phyloP scores from a whole-genome alignment of 1,140 invertebrate species.

The Panagrolaimus sp. region DNA sequence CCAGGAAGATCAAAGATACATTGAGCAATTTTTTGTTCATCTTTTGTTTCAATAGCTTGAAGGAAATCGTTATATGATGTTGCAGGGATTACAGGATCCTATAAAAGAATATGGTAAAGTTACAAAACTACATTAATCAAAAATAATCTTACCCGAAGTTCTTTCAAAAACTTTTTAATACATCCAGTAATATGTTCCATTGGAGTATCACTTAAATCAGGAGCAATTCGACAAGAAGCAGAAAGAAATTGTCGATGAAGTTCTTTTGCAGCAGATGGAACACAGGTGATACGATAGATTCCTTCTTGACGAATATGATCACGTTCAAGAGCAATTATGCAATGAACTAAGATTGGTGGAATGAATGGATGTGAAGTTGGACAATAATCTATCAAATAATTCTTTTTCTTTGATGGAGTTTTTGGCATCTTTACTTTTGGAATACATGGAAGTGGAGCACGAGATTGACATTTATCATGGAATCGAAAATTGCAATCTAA shows the following conservation, averaged over 20 bases:
- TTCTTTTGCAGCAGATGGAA: conserved; percentile 61
- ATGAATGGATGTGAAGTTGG: conserved; percentile 79
- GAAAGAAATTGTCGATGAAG: conserved; percentile 23
- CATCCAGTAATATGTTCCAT: conserved; percentile 68
- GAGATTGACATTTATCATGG: conserved; percentile 26
- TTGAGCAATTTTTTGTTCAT: conserved; percentile 65
- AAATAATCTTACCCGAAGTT: conserved; percentile 23
- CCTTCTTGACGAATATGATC: conserved; percentile 70
- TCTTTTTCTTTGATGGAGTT: conserved; percentile 28
- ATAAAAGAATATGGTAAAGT: neutral
- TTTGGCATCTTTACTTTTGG: conserved; percentile 24
- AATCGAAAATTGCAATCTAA: conserved; percentile 29
- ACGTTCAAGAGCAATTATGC: conserved; percentile 84
- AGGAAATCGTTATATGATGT: conserved; percentile 73
- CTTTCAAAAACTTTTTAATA: conserved; percentile 72
- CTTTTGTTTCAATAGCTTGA: conserved; percentile 65
- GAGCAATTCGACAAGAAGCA: conserved; percentile 58
- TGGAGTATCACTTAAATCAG: conserved; percentile 65
- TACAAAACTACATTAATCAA: neutral
- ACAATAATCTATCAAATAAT: conserved; percentile 40
- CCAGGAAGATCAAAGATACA: conserved; percentile 72
- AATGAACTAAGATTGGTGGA: conserved; percentile 84
- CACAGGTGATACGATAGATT: conserved; percentile 80
- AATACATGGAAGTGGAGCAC: conserved; percentile 38
- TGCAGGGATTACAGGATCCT: conserved; percentile 76